Conservation (phyloP, 2,797 vertebrate genomes). For the Rhynchonycteris naso region DNA sequence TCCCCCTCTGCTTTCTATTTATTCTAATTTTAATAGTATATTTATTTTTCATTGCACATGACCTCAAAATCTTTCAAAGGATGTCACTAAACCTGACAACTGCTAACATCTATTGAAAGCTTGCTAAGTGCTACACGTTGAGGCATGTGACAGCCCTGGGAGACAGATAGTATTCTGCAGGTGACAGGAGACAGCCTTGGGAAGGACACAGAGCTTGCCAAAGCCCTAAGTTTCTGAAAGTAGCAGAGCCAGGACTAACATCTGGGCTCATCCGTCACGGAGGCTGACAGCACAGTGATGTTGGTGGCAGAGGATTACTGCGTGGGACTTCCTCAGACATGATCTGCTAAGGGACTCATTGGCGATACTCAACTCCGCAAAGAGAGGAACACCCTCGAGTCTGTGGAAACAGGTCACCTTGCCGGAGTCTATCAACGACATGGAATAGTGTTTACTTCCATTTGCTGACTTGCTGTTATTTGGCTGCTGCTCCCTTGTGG, state of each 20-base stretch:
- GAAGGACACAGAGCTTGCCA: background rate
- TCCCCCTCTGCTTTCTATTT: background rate
- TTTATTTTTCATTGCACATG: constrained; percentile 30
- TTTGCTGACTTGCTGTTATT: background rate
- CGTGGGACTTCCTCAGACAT: background rate
- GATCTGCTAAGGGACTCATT: background rate
- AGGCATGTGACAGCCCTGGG: background rate
- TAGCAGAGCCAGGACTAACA: background rate
- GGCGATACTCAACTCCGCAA: background rate
- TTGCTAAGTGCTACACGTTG: background rate
- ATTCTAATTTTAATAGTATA: constrained; percentile 11
- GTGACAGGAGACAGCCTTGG: background rate
- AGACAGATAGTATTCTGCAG: background rate
- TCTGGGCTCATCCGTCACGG: background rate
- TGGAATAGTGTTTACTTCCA: background rate
- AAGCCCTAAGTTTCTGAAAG: background rate
- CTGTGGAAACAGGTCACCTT: background rate
- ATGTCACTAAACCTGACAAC: background rate
- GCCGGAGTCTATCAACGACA: background rate
- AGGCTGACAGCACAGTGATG: background rate
- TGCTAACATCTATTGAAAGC: background rate
- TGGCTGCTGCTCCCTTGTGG: constrained; percentile 1
- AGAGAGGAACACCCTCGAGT: background rate
- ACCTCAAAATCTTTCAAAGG: background rate
- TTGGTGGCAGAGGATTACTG: background rate